Percentiles rank a stretch among this genome's conserved stretches.
Conservation (phyloP, 2,113 vertebrate species). For the Grallaria varia region DNA sequence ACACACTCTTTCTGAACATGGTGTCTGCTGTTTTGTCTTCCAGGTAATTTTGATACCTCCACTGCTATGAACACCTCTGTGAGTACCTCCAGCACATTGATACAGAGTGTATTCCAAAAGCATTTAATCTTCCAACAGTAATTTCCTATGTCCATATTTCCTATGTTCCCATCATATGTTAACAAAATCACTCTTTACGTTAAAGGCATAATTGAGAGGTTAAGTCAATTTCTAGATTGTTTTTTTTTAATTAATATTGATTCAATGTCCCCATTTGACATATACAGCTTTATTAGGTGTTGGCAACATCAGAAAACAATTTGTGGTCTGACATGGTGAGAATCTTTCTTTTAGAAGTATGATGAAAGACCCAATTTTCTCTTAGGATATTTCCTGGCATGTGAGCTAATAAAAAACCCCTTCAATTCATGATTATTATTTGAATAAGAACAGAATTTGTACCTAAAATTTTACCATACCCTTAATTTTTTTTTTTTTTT, state of each 20-base stretch:
- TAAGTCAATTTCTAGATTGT: not conserved
- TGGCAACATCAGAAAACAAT: not conserved
- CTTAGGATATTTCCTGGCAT: not conserved
- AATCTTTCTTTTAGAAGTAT: not conserved
- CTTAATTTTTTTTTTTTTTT: no score
- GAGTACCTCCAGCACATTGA: not conserved
- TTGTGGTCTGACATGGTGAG: not conserved
- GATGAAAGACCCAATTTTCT: not conserved
- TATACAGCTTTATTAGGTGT: not conserved
- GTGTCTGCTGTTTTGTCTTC: not conserved
- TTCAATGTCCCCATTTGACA: not conserved
- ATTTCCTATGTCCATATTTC: not conserved
- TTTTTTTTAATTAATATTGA: not conserved
- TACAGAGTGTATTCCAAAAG: not conserved
- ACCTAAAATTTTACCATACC: not conserved
- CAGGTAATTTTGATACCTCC: not conserved
- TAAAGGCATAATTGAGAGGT: not conserved
- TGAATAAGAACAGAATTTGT: not conserved
- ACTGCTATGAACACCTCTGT: not conserved
- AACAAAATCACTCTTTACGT: not conserved
- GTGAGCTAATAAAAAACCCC: not conserved
- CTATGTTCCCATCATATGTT: not conserved
- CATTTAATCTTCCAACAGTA: not conserved
- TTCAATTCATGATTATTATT: not conserved
- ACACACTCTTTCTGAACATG: accelerated